Evolutionary conservation across 2,113 vertebrate species (phyloP), one percentile per base, ranked within the genome.

Genomic region (Pavo muticus): DNA sequence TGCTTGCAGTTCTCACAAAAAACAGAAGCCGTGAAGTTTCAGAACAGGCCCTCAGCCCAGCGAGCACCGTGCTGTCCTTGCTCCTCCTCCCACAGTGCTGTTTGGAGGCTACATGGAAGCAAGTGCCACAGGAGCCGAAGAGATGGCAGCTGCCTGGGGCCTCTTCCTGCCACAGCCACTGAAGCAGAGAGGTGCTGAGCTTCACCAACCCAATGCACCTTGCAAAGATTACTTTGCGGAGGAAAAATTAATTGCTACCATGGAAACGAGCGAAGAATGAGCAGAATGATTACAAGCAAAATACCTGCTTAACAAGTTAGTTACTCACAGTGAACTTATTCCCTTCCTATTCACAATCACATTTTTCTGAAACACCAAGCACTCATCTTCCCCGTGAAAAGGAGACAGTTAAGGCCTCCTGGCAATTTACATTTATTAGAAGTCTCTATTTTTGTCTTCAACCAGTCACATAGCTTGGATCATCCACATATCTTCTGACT

Each of bases 381-480:
- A 88, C 15, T 73, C 61, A 77, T 67, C 84, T 60, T 86, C 48
- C 24, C 37, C 3, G 4, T 45, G 77, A 91, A 88, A 90, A 90
- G 68, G 39, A 92, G 90, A 87, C 84, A 82, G 76, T 88, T 95
- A 93, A 93, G 69, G 73, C 84, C 76, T 91, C 65, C 67, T 89
- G 87, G 47, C 81, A 90, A 93, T 84, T 94, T 92, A 87, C 54
- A 84, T 80, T 94, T 93, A 94, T 95, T 95, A 94, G 69, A 95
- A 90, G 92, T 78, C 88, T 91, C 83, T 91, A 84, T 93, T 96
- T 95, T 91, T 93, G 77, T 91, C 72, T 87, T 96, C 78, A 88
- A 89, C 84, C 67, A 94, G 84, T 81, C 78, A 72, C 56, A 95
- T 23, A 96, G 71, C 83, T 94, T 95, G 92, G 96, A 93, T 96